Evolutionary conservation across 2,797 vertebrate genomes (phyloP).

Genomic region (Taenioides sp.): DNA sequence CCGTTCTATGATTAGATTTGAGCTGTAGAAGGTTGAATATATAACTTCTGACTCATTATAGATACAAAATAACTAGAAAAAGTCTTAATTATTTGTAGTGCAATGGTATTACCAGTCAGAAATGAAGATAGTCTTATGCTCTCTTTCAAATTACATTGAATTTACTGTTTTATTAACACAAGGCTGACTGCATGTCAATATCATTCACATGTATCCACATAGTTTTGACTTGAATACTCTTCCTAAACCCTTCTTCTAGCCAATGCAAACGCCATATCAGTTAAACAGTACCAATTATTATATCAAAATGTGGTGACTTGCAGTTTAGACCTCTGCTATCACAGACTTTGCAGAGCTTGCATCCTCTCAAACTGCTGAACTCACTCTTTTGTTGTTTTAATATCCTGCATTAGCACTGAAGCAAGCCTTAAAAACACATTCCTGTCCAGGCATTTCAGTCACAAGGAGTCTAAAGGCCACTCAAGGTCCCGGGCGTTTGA

Average conservation of each 20-base stretch:
- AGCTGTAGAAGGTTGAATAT: no score
- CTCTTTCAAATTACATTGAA: no score
- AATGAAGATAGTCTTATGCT: no score
- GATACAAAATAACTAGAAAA: no score
- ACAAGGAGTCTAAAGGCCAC: slow-evolving; percentile 71
- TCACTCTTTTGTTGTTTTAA: slow-evolving; percentile 57
- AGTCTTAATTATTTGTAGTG: no score
- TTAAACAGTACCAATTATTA: neutral
- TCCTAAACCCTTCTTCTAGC: neutral
- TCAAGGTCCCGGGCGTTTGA: slow-evolving; percentile 39
- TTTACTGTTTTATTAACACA: no score
- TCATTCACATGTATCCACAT: no score
- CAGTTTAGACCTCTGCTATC: slow-evolving; percentile 33
- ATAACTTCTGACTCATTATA: no score
- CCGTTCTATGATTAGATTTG: no score
- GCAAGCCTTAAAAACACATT: slow-evolving; percentile 68
- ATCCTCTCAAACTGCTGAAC: slow-evolving; percentile 68
- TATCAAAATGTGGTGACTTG: slow-evolving; percentile 3
- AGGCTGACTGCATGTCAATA: no score
- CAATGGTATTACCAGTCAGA: no score
- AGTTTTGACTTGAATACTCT: neutral
- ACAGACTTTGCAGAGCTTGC: slow-evolving; percentile 58
- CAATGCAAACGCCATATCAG: neutral
- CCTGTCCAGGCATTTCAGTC: slow-evolving; percentile 44
- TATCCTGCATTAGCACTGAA: slow-evolving; percentile 63